phyloP scores from a whole-genome alignment of 2,888 invertebrate genomes.

The Torymus aiolomorphi region DNA sequence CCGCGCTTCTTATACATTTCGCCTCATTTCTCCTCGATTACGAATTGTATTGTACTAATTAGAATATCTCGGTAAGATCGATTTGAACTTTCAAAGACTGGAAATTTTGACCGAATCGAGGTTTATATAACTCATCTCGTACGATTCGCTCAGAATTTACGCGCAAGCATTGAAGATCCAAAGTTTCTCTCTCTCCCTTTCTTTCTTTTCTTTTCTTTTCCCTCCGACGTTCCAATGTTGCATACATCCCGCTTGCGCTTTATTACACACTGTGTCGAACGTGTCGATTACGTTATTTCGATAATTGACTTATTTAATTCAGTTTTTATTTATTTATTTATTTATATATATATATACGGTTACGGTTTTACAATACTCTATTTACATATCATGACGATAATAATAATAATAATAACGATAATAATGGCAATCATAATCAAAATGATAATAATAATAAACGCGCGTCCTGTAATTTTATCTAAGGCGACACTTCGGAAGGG shows the following conservation, averaged over 20 bases:
- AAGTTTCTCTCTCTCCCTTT: no score
- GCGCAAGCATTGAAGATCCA: no score
- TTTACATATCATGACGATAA: constrained; percentile 43
- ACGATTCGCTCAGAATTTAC: no score
- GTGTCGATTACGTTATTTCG: constrained; percentile 37
- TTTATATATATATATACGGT: constrained; percentile 25
- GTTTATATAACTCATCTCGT: no score
- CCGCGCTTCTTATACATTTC: not conserved
- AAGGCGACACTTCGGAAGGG: constrained; percentile 56
- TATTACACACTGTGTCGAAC: constrained; percentile 4
- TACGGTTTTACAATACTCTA: constrained; percentile 46
- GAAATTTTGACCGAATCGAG: no score
- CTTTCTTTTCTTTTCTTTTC: not conserved
- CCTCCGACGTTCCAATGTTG: not conserved
- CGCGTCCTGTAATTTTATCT: constrained; percentile 56
- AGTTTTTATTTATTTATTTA: constrained; percentile 24
- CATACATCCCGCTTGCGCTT: not conserved
- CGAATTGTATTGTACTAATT: not conserved
- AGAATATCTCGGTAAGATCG: constrained; percentile 1
- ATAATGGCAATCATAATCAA: constrained; percentile 27
- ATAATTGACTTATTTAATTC: constrained; percentile 60
- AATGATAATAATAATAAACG: constrained; percentile 33
- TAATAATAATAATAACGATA: constrained; percentile 29
- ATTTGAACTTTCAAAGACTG: no score
- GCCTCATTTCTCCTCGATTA: not conserved